Base-by-base conservation (phyloP, 2,113 vertebrate genomes). In the Oreotrochilus melanogaster region DNA sequence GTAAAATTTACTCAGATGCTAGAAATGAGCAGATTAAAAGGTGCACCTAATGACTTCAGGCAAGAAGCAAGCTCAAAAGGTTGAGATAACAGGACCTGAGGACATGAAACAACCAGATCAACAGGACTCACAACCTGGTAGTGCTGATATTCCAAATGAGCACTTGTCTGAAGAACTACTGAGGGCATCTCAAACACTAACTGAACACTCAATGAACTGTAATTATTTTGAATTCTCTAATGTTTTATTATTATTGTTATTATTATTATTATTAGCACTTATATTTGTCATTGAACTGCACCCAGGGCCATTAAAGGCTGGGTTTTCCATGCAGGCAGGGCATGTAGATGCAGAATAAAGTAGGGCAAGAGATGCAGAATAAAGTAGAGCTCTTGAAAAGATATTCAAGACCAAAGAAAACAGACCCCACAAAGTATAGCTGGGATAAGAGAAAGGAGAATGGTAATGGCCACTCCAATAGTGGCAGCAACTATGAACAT, bases 401-500 rank as follows among this genome's bases (percentile, higher is more conserved):
- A 25, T 18, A 15, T 25, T 64, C 1, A 16, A 71, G 39, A 31
- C 24, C 58, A 45, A 87, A 53, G 3, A 3, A 9, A 66, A 9
- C 6, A 47, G 30, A 69, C 5, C 8, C 10, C 6, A 2, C 1
- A 16, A 47, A 28, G 18, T 4, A 6, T 1, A 11, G 62, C 0
- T 50, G 48, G 35, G 16, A 39, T 31, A 13, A 58, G 30, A n/a
- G 61, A 53, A 39, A 37, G 69, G 27, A 25, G 3, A 11, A 17
- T 8, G 53, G 53, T 43, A 60, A 19, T 33, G 72, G 24, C 25
- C 12, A 12, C 39, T 56, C 7, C 28, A 17, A 3, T 0, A 18
- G 23, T 33, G 22, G 45, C 4, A 25, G 60, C 1, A 23, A 37
- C 45, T 57, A 8, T 31, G 61, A 42, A 33, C n/a, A 70, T 6